Percentiles rank a stretch among this genome's conserved stretches.
phyloP scores from a whole-genome alignment of 2,797 vertebrate species.

The Sciurus vulgaris region DNA sequence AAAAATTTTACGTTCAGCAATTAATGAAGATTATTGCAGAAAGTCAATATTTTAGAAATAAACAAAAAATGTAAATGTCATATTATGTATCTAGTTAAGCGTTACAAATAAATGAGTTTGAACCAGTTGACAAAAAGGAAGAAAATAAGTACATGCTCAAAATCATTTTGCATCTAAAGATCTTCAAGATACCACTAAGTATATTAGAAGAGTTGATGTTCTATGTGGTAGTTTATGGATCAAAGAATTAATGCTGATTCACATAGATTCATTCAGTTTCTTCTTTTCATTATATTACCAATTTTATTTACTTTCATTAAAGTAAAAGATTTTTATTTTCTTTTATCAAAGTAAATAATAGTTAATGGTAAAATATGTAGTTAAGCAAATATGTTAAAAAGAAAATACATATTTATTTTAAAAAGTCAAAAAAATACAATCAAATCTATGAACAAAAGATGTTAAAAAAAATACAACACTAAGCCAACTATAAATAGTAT shows the following conservation, averaged over 20 bases:
- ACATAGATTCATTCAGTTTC: neutral
- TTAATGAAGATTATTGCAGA: constrained; percentile 50
- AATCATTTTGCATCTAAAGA: constrained; percentile 22
- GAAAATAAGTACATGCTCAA: neutral
- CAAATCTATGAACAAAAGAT: neutral
- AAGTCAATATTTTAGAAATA: constrained; percentile 56
- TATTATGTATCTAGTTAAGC: neutral
- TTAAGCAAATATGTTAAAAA: constrained; percentile 47
- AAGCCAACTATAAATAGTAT: neutral
- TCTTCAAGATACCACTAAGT: neutral
- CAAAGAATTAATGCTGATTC: constrained; percentile 30
- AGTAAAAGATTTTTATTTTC: too few species aligned
- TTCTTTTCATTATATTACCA: neutral
- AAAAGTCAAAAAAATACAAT: too few species aligned
- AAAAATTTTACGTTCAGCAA: constrained; percentile 31
- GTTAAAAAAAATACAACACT: constrained; percentile 17
- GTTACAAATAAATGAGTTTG: constrained; percentile 51
- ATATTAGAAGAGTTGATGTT: constrained; percentile 24
- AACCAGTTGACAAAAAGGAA: constrained; percentile 34
- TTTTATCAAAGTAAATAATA: constrained; percentile 27
- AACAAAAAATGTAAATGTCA: constrained; percentile 52
- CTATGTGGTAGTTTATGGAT: neutral
- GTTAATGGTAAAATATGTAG: neutral
- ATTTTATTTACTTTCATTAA: neutral
- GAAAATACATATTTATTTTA: neutral